Base-by-base conservation (phyloP, 2,797 vertebrate genomes). In the Chaenodraco wilsoni region DNA sequence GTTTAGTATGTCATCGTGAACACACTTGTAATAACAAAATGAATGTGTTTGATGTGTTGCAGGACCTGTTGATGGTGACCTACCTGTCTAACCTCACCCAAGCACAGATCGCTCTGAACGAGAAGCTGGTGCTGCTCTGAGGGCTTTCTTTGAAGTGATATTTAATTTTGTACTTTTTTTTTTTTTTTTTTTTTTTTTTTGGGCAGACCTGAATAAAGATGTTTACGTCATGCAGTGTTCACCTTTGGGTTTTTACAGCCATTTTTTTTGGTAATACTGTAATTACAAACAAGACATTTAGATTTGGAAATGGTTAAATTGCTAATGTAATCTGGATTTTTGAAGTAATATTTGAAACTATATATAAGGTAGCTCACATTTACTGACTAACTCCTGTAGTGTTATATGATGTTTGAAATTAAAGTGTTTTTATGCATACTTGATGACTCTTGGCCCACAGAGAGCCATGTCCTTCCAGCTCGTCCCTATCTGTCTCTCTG, bases 31-130 rank as follows among this genome's bases (percentile, higher is more conserved):
- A 41, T 31, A 41, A 57, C 14, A 21, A 65, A 49, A 37, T 64
- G 9, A 58, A 27, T 54, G 44, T n/a, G 8, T 89, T 63, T 56
- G 19, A 1, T 64, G 15, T 72, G 19, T 80, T 78, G 31, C 91
- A 99, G 98, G 98, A 99, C 84, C 93, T 99, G 41, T 88, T 99
- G 94, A 99, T 99, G 98, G 98, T 99, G 92, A 99, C 98, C 48
- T 99, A 99, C 90, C 91, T 99, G 92, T 93, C 98, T 41, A 99
- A 99, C 88, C 96, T 99, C 74, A 99, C 98, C 54, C 98, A 99
- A 93, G 97, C 98, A 84, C 98, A 99, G 91, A 99, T 99, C 15
- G 96, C 97, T 76, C 96, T 99, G 52, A 99, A 99, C 0, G 98
- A 99, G 92, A 99, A 99, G 87, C 96, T 99, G 57, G 95, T 99